Evolutionary conservation across 2,113 vertebrate species (phyloP).

Genomic region (Scartelaos histophorus): DNA sequence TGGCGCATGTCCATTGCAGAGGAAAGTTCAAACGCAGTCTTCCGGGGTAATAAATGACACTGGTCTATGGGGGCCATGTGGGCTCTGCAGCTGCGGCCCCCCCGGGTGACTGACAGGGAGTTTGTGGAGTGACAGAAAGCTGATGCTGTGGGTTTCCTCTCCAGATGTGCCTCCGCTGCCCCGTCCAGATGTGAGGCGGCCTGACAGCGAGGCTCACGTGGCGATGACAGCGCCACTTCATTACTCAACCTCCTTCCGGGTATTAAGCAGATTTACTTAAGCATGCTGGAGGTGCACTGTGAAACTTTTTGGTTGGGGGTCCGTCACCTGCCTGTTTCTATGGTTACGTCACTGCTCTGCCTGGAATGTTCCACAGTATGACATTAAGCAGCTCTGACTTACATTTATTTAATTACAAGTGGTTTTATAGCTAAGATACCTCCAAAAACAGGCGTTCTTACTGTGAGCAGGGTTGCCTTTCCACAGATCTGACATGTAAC

Average conservation of each 20-base stretch:
- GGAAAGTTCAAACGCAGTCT: conserved; percentile 18
- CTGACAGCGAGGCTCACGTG: conserved; percentile 17
- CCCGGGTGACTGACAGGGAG: not conserved
- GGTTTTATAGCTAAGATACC: too few species aligned
- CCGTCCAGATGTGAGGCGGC: conserved; percentile 20
- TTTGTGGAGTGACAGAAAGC: conserved; percentile 4
- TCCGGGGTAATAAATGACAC: conserved; percentile 24
- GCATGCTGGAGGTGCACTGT: too few species aligned
- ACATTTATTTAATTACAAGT: too few species aligned
- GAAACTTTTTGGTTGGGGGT: too few species aligned
- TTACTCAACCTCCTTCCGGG: not conserved
- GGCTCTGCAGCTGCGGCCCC: conserved; percentile 11
- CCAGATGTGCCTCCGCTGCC: conserved; percentile 19
- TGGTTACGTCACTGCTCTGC: too few species aligned
- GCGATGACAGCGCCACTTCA: not conserved
- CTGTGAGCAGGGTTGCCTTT: too few species aligned
- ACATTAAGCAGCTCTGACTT: too few species aligned
- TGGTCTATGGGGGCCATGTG: not conserved
- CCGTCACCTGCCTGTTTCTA: too few species aligned
- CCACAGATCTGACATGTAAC: too few species aligned
- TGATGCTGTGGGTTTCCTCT: conserved; percentile 3
- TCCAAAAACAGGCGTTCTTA: too few species aligned
- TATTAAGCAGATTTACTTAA: not conserved
- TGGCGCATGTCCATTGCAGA: not conserved
- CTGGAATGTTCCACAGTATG: too few species aligned